Base-by-base conservation (phyloP, 92 coral and sea anemone genomes). In the Zoanthus sansibaricus region DNA sequence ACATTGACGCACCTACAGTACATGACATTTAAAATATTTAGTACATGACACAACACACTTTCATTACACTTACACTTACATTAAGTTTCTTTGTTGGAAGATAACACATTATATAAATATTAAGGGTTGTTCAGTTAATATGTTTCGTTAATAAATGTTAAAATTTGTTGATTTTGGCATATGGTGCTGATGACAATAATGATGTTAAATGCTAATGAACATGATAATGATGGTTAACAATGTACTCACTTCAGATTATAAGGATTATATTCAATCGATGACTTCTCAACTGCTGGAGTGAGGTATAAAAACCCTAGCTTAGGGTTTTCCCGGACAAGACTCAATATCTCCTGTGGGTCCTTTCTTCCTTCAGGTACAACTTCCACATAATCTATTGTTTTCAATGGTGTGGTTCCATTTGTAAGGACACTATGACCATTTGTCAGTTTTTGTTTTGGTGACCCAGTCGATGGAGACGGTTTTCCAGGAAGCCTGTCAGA, bases 241-340 rank as follows among this genome's bases (percentile, higher is more conserved):
- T 37, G n/a, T n/a, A 88, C 98, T 90, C 78, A 96, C 99, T 93
- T 95, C 61, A 96, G 89, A 86, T 96, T 96, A 88, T 96, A 96
- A 7, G 99, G 99, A 58, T 95, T 96, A 91, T 96, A 96, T 70
- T 93, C 95, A 75, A 95, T 96, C 45, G 99, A 96, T 33, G 99
- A 95, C 56, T 92, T 92, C 66, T 93, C 99, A 54, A 96, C 99
- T 47, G 99, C 99, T 54, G 99, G 98, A 5, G 98, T 95, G 88
- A 96, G 90, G 61, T 96, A 96, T 79, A 96, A 93, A 87, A 96
- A 96, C 3, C 99, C 99, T 52, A 96, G 95, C 71, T 91, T 95
- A 11, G 95, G 94, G 74, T 96, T 96, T 80, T 93, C 86, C 71
- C 93, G 90, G 15, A 96, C 89, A 72, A 93, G 86, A 44, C 86